Percentiles rank a stretch among this genome's conserved stretches.
These are phyloP conservation scores for Drosophila nikananu DNA, from an alignment of 1,140 invertebrate genomes.

Conservation along the genomic window DNA sequence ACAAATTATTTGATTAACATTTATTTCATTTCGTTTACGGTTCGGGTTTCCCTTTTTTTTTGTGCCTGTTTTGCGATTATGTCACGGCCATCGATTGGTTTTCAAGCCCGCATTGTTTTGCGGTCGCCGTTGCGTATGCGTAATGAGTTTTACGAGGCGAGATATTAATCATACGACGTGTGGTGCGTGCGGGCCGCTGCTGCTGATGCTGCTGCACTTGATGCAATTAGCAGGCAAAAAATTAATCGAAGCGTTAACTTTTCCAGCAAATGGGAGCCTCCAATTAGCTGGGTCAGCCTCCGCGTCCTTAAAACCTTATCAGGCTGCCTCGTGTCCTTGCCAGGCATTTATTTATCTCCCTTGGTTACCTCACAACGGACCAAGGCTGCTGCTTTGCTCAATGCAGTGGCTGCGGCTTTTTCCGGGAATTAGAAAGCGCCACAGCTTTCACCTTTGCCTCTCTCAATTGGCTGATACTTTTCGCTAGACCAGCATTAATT, in stretches of 20 bases:
- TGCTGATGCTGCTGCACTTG: slow-evolving; percentile 24
- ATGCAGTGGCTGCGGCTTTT: neutral
- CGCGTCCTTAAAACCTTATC: slow-evolving; percentile 5
- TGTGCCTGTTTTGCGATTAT: slow-evolving; percentile 37
- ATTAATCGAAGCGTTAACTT: slow-evolving; percentile 21
- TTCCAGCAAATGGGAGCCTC: no score
- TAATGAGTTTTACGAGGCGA: slow-evolving; percentile 37
- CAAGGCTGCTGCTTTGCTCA: neutral
- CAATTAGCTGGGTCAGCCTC: neutral
- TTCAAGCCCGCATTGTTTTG: slow-evolving; percentile 46
- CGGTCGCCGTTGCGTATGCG: slow-evolving; percentile 58
- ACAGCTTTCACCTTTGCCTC: neutral
- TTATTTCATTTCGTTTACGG: slow-evolving; percentile 11
- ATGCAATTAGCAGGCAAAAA: slow-evolving; percentile 42
- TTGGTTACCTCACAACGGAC: slow-evolving; percentile 4
- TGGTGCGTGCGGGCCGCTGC: slow-evolving; percentile 23
- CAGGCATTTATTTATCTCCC: slow-evolving; percentile 22
- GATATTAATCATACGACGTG: slow-evolving; percentile 65
- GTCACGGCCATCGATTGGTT: slow-evolving; percentile 40
- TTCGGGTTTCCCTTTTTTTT: slow-evolving; percentile 4
- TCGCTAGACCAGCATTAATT: neutral
- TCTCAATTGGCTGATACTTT: neutral
- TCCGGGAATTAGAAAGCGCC: neutral
- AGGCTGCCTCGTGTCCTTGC: neutral
- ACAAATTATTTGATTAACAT: slow-evolving; percentile 32